Evolutionary conservation across 2,113 vertebrate genomes (phyloP), one percentile per base, ranked within the genome.

Genomic region (Ammodytes dubius): DNA sequence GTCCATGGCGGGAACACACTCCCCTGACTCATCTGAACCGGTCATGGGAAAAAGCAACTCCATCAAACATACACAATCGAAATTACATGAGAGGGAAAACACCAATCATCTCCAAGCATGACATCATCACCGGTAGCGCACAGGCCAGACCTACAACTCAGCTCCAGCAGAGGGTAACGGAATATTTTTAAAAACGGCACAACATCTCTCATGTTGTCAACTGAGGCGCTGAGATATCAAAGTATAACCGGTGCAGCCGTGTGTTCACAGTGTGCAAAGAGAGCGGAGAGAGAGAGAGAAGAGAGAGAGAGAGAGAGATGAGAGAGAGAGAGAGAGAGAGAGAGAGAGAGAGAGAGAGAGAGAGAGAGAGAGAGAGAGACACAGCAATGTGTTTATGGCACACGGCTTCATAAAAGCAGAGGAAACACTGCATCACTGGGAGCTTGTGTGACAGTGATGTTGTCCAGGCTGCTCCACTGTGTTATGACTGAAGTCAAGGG

Each of bases 361-460:
- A 60, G 52, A 17, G 39, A 43, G 73, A 77, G 45, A 19, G 74
- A 64, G 77, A 19, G 74, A 64, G 77, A 60, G 52, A 17, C 39
- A 43, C 70, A 77, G 45, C n/a, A 10, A 54, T 46, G 81, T 77
- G 87, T 89, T 89, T 80, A 75, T 83, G 74, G 69, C 71, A 74
- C 5, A 6, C 15, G 5, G 83, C 50, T 66, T 89, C 71, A 82
- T 74, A 83, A 84, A 88, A 73, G 87, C 69, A 57, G 81, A 87
- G 88, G 90, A 93, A 92, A 87, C 57, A 69, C 56, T 90, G 86
- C 70, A 87, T 87, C 74, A 81, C 79, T 0, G 47, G 71, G 66
- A 77, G 81, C 75, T 35, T 50, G 79, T 88, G 88, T 93, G 92
- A 92, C 92, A 91, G 83, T 93, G 93, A 93, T 80, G 85, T 35